phyloP scores from a whole-genome alignment of 2,888 invertebrate genomes.

The Blomia tropicalis region DNA sequence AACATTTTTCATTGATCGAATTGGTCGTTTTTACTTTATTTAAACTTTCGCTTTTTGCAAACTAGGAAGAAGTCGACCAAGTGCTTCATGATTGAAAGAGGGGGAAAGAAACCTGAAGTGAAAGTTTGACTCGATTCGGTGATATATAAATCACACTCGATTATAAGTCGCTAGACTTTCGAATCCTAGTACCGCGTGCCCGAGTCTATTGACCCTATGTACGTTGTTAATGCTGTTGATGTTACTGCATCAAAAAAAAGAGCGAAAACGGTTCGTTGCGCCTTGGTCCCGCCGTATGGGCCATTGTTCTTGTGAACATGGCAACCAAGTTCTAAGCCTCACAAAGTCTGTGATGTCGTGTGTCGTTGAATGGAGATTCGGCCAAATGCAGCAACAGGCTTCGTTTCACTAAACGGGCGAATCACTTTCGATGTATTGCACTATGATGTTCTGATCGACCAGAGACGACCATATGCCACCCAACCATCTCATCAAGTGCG shows the following conservation, averaged over 20 bases:
- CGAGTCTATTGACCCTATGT: neutral
- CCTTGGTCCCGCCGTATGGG: too few species aligned
- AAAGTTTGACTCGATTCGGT: neutral
- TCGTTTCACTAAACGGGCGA: slow-evolving; percentile 7
- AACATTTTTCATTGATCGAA: neutral
- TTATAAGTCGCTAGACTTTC: neutral
- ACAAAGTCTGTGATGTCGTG: too few species aligned
- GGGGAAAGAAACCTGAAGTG: slow-evolving; percentile 3
- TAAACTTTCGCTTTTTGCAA: neutral
- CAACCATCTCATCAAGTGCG: neutral
- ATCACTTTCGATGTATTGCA: slow-evolving; percentile 15
- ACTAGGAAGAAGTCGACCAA: slow-evolving; percentile 12
- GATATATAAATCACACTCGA: slow-evolving; percentile 11
- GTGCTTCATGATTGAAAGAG: neutral
- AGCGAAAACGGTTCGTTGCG: neutral
- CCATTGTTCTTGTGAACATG: too few species aligned
- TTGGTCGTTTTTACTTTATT: neutral
- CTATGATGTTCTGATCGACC: neutral
- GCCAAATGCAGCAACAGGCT: too few species aligned
- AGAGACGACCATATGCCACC: neutral
- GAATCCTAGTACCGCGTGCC: neutral
- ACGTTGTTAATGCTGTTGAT: neutral
- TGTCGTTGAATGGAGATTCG: too few species aligned
- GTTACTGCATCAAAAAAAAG: neutral
- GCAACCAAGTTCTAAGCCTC: too few species aligned